Conservation (phyloP, 64 coral and sea anemone genomes). For the Montipora sp. region DNA sequence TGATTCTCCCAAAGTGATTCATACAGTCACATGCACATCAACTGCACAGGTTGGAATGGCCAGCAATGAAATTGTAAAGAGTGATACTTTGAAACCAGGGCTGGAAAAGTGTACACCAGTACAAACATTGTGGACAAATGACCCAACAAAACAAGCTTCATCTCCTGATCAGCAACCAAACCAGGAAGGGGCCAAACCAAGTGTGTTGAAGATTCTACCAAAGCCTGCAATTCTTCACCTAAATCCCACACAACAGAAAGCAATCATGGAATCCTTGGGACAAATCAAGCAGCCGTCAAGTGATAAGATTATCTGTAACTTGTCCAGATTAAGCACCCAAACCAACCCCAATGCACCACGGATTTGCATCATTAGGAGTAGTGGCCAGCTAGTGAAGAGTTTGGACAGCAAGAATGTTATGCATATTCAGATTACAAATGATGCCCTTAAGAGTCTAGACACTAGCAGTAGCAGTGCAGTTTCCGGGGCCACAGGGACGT, state of each 20-base stretch:
- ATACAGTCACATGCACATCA: not conserved
- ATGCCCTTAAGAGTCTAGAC: conserved; percentile 28
- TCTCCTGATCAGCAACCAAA: not conserved
- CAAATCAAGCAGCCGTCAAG: conserved; percentile 44
- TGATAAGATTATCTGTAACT: conserved; percentile 45
- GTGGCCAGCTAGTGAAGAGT: conserved; percentile 34
- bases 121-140: not conserved
- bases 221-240: conserved; percentile 31
- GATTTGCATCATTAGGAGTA: conserved; percentile 25
- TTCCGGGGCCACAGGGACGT: not conserved
- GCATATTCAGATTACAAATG: conserved; percentile 70
- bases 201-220: conserved; percentile 36
- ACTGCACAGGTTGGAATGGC: not conserved
- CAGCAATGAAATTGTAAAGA: not conserved
- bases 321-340: conserved; percentile 25
- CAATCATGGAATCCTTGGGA: conserved; percentile 12
- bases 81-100: not conserved
- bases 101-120: no score
- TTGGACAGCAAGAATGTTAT: conserved; percentile 70
- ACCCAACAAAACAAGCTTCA: not conserved
- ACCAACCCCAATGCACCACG: not conserved
- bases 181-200: not conserved
- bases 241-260: conserved; percentile 24
- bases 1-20: conserved; percentile 20
- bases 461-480: not conserved